Evolutionary conservation across 2,888 invertebrate genomes (phyloP).

Genomic region (Chelonus formosanus): DNA sequence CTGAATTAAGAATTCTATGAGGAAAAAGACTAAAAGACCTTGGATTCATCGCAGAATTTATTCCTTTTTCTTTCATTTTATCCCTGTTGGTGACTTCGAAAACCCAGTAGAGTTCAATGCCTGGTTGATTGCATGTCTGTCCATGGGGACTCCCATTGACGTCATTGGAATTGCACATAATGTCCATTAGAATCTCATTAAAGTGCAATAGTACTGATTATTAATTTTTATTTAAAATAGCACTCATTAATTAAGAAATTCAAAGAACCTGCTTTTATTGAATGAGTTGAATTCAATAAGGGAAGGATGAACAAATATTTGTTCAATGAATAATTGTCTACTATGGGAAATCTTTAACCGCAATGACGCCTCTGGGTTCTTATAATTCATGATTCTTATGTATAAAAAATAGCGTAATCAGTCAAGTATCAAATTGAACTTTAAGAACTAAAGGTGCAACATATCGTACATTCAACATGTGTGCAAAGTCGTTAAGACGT

Average conservation of each 20-base stretch:
- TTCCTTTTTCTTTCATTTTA: no score
- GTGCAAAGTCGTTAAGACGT: constrained; percentile 9
- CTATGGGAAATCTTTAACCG: background rate
- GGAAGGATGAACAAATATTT: background rate
- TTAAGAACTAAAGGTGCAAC: background rate
- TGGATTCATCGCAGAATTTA: no score
- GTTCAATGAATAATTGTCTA: background rate
- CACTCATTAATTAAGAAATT: no score
- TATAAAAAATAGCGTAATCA: background rate
- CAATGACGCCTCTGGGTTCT: background rate
- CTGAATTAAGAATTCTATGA: no score
- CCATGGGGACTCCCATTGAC: constrained; percentile 17
- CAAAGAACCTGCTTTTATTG: background rate
- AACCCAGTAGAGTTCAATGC: background rate
- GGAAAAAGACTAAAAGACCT: no score
- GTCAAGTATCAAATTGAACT: background rate
- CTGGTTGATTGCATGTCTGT: background rate
- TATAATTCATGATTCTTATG: background rate
- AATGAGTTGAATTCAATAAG: constrained; percentile 1
- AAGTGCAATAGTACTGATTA: no score
- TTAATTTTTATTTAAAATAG: no score
- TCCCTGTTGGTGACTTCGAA: background rate
- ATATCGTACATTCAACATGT: background rate
- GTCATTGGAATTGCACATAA: background rate
- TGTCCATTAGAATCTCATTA: background rate